A percentile compares a stretch with the other conserved stretches of the same genome.
These are phyloP conservation scores for Trogon melanurus DNA, from an alignment of 2,113 vertebrate species.

Conservation along the genomic window DNA sequence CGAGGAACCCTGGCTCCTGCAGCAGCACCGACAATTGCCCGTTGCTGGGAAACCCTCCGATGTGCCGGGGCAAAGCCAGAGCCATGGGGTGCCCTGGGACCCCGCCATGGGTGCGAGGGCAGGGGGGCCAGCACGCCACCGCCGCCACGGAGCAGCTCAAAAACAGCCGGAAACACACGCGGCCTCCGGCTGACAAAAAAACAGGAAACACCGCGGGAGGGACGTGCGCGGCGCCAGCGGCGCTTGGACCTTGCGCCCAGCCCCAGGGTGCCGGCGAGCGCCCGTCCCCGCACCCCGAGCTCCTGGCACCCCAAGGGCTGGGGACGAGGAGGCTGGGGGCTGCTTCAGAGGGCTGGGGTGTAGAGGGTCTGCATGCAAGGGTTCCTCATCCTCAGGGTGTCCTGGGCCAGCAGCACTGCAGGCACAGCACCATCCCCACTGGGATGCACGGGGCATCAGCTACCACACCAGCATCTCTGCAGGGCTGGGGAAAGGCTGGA, in stretches of 20 bases:
- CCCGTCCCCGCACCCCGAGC: not conserved
- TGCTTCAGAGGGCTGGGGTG: not conserved
- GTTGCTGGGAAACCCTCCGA: not conserved
- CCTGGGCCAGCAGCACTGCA: fast-evolving
- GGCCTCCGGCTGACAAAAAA: constrained; percentile 25
- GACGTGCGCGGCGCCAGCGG: fast-evolving
- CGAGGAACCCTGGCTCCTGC: not conserved
- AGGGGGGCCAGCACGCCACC: fast-evolving
- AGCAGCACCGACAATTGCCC: fast-evolving
- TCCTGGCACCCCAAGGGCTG: not conserved
- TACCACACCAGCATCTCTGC: fast-evolving
- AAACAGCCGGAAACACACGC: constrained; percentile 49
- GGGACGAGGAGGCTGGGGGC: not conserved
- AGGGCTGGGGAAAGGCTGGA: not conserved
- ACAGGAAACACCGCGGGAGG: constrained; percentile 40
- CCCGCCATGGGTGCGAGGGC: not conserved
- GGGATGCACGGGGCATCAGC: fast-evolving
- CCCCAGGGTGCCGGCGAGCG: fast-evolving
- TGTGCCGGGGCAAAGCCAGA: fast-evolving
- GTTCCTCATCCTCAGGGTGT: not conserved
- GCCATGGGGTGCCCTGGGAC: not conserved
- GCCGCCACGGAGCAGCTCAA: not conserved
- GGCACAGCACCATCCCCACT: not conserved
- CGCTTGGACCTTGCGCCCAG: not conserved
- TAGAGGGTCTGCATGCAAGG: fast-evolving